Percentiles rank a stretch among this genome's conserved stretches.
These are phyloP conservation scores for Proctacanthus coquilletti DNA, from an alignment of 1,140 invertebrate genomes.

Conservation along the genomic window DNA sequence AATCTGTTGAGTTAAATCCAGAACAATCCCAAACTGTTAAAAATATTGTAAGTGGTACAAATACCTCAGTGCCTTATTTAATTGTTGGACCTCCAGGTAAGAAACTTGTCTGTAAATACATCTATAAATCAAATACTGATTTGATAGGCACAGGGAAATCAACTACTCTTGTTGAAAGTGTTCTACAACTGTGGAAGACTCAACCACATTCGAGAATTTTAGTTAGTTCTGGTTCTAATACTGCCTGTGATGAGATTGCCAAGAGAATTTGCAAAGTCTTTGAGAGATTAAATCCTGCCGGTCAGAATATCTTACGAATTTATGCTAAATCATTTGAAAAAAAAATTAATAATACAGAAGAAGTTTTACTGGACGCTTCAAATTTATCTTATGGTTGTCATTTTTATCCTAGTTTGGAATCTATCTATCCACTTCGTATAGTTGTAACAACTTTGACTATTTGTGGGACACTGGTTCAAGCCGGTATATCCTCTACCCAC, in stretches of 20 bases:
- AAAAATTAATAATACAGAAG: slow-evolving; percentile 25
- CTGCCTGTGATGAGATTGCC: slow-evolving; percentile 58
- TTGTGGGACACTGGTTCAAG: slow-evolving; percentile 47
- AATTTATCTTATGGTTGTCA: slow-evolving; percentile 19
- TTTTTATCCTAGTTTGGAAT: slow-evolving; percentile 19
- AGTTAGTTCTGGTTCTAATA: slow-evolving; percentile 57
- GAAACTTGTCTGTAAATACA: too few relatives aligned
- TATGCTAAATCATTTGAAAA: slow-evolving; percentile 31
- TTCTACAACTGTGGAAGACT: slow-evolving; percentile 32
- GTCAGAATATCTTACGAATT: slow-evolving; percentile 27
- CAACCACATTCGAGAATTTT: slow-evolving; percentile 38
- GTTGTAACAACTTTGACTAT: slow-evolving; percentile 18
- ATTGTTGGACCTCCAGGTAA: slow-evolving; percentile 69
- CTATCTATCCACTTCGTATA: slow-evolving; percentile 21
- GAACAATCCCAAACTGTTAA: slow-evolving; percentile 48
- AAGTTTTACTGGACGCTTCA: slow-evolving; percentile 19
- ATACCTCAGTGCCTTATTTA: slow-evolving; percentile 52
- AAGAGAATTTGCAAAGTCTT: slow-evolving; percentile 32
- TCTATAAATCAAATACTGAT: too few relatives aligned
- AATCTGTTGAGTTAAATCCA: slow-evolving; percentile 32
- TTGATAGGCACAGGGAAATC: slow-evolving; percentile 55
- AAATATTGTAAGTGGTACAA: slow-evolving; percentile 40
- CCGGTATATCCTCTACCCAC: slow-evolving; percentile 43
- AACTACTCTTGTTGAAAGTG: slow-evolving; percentile 57
- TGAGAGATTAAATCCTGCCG: slow-evolving; percentile 20